Evolutionary conservation across 2,113 vertebrate species (phyloP), one percentile per base, ranked within the genome.

Genomic region (Arenaria interpres): DNA sequence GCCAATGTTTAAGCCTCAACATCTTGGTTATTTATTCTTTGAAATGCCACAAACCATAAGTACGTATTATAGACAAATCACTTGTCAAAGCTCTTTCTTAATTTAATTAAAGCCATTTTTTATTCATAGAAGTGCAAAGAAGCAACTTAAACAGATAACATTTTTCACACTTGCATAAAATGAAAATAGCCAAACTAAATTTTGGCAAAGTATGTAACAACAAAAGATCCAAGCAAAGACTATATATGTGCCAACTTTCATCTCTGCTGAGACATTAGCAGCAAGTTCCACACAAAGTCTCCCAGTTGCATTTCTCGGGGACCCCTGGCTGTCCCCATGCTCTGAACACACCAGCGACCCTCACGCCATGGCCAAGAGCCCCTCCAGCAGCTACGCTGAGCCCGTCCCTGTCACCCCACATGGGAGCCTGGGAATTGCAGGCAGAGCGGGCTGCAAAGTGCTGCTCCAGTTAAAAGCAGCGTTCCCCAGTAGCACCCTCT

Each of bases 141-240:
- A 97, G 96, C 97, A 97, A 96, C 95, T 97, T 97, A 97, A 98
- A 97, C 91, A 98, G 97, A 97, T 97, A 97, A 97, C 96, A 96
- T 98, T 96, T 96, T 98, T 98, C 96, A 95, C 97, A 96, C 96
- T 97, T 96, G 81, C 76, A 83, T 86, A 80, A 95, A 94, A 97
- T 96, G 91, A 95, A 97, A 97, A 97, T 97, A 97, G 97, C 97
- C 96, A 95, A 96, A 95, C 95, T 93, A 83, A 87, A 97, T 95
- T 95, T 97, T 97, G 97, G 97, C 97, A 97, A 97, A 95, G 85
- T 66, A 72, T 46, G 18, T 84, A 89, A 95, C 93, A 97, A 94
- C 90, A 94, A 93, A 78, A 85, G 92, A 95, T 95, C 93, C 73
- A 97, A 96, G 96, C 94, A 76, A 93, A 96, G 93, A 81, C 74